phyloP scores from a whole-genome alignment of 2,113 vertebrate species.

The Dermatemys mawii region DNA sequence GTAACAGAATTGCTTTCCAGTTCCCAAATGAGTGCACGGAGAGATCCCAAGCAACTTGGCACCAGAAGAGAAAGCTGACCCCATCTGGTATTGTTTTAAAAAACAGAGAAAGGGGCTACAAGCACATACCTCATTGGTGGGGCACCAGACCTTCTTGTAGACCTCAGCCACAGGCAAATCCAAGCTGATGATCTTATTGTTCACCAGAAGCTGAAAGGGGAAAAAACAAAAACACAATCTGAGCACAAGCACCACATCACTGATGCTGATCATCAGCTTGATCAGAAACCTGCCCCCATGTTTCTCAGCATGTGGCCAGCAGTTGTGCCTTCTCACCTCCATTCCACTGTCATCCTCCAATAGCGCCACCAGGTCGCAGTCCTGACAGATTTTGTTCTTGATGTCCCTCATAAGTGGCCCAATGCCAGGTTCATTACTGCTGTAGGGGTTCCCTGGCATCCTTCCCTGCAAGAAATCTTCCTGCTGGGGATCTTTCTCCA shows the following conservation, averaged over 20 bases:
- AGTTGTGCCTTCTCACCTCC: conserved; percentile 83
- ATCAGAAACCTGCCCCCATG: background rate
- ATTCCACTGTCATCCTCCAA: conserved; percentile 98
- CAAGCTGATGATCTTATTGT: conserved; percentile 99
- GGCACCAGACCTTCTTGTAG: conserved; percentile 99
- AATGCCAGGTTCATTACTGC: conserved; percentile 96
- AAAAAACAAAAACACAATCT: background rate
- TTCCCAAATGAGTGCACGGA: background rate
- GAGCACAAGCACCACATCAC: background rate
- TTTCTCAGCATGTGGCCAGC: background rate
- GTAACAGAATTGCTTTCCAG: background rate
- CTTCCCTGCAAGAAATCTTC: conserved; percentile 98
- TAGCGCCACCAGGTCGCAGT: conserved; percentile 97
- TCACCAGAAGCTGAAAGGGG: conserved; percentile 90
- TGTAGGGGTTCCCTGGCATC: conserved; percentile 99
- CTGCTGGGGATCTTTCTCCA: conserved; percentile 99
- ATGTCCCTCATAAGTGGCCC: conserved; percentile 98
- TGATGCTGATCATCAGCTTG: background rate
- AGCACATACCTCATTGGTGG: conserved; percentile 93
- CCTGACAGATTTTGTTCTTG: conserved; percentile 99
- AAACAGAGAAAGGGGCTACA: background rate
- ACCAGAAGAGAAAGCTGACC: background rate
- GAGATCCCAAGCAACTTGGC: background rate
- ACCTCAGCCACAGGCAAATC: conserved; percentile 96
- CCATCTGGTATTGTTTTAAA: background rate